Evolutionary conservation across 2,888 invertebrate species (phyloP), one percentile per base, ranked within the genome.

Genomic region (Scaptomyza tumidula): DNA sequence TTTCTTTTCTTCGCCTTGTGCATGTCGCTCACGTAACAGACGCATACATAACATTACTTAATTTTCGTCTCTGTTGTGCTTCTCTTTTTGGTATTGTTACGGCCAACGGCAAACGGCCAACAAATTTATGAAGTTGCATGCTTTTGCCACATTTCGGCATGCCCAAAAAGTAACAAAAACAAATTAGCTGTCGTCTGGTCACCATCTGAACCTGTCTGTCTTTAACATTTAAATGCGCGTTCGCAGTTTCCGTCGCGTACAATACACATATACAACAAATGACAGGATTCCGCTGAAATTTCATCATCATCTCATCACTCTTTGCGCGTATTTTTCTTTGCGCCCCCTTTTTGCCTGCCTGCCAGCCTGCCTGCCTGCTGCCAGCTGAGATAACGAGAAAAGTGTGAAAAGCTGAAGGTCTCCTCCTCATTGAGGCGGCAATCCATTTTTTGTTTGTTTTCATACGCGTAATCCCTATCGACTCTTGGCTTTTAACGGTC

Each of bases 31-130:
- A 88, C 85, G 87, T 88, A 86, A 80, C 76, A 84, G 87, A 73
- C 85, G 88, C 88, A 86, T 88, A 86, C 76, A 88, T 84, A 77
- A 88, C 72, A 86, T 80, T 86, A 86, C 78, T 88, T 88, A 76
- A 88, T 86, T 85, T 80, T 76, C 64, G 65, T 84, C 66, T 70
- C 56, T 66, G 55, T 65, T 19, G 10, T 54, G 48, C 29, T 65
- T 56, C 33, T 66, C 33, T 66, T 31, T 41, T 41, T 13, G n/a
- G 3, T 14, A 31, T 35, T 45, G 37, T 13, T 29, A 43, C 29
- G 33, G 19, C 46, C 65, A 35, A 56, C 29, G 33, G 19, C 46
- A 59, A 35, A 56, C 29, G 29, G 45, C 55, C 54, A 69, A 66
- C 54, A 79, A 85, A 82, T 84, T 81, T 85, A 85, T 82, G 79